These are phyloP conservation scores for Dendrophyllia cribrosa DNA, from an alignment of 64 coral and sea anemone genomes.

Conservation along the genomic window DNA sequence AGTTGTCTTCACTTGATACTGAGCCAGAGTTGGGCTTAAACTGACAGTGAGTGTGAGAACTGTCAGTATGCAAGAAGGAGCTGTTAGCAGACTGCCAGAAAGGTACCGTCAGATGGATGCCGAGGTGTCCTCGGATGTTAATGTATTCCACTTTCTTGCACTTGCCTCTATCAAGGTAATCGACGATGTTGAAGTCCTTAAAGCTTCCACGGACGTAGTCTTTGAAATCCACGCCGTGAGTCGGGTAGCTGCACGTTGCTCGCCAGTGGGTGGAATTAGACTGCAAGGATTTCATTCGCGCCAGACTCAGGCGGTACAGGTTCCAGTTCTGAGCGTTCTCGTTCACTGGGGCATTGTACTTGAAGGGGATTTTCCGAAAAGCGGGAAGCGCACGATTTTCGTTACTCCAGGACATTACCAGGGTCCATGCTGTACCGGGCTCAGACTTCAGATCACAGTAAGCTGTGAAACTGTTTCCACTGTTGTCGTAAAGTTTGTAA, in stretches of 20 bases:
- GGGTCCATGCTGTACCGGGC: constrained; percentile 50
- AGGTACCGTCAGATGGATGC: neutral
- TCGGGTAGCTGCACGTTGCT: constrained; percentile 50
- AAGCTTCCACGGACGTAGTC: constrained; percentile 28
- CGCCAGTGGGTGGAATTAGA: constrained; percentile 49
- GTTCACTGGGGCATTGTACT: constrained; percentile 39
- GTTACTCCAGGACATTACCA: neutral
- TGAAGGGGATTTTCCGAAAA: too few relatives aligned
- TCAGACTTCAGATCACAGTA: constrained; percentile 74
- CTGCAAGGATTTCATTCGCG: constrained; percentile 28
- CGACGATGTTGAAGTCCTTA: too few relatives aligned
- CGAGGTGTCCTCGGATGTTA: constrained; percentile 30
- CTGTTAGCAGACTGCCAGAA: neutral
- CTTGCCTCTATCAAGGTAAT: neutral
- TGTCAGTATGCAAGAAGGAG: constrained; percentile 18
- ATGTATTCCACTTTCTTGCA: constrained; percentile 58
- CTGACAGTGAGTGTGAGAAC: neutral
- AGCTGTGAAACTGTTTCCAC: neutral
- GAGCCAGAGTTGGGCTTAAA: constrained; percentile 13
- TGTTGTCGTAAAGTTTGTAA: neutral
- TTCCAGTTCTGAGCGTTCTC: constrained; percentile 41
- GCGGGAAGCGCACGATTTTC: too few relatives aligned
- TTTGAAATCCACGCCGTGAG: constrained; percentile 6
- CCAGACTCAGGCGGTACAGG: constrained; percentile 16
- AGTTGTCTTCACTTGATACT: neutral